These are phyloP conservation scores for Drosophila neonasuta DNA, from an alignment of 2,888 invertebrate species.

Conservation along the genomic window DNA sequence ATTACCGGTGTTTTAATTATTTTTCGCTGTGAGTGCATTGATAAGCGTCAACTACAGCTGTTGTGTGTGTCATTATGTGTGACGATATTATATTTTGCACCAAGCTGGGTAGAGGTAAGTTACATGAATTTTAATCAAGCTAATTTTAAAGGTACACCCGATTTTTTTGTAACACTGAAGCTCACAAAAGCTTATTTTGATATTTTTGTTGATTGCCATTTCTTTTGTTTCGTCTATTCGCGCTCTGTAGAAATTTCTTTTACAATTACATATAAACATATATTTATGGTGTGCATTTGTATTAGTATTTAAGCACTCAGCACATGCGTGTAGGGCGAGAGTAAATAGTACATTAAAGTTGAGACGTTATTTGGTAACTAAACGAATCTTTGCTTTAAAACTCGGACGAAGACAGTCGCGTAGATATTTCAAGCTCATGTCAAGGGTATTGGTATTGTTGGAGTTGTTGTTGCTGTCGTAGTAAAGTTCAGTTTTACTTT, in stretches of 20 bases:
- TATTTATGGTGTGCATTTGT: background rate
- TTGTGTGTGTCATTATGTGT: slow-evolving; percentile 29
- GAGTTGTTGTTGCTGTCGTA: slow-evolving; percentile 14
- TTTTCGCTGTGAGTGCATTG: slow-evolving; percentile 5
- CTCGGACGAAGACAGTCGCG: slow-evolving; percentile 4
- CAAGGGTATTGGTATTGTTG: slow-evolving; percentile 48
- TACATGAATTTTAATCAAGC: slow-evolving; percentile 3
- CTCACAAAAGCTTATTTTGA: slow-evolving; percentile 18
- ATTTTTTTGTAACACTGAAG: background rate
- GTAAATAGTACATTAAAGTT: background rate
- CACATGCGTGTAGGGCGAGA: slow-evolving; percentile 8
- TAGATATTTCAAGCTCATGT: slow-evolving; percentile 43
- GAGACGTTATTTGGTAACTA: slow-evolving; percentile 16
- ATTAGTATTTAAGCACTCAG: too few relatives aligned
- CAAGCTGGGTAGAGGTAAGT: slow-evolving; percentile 79
- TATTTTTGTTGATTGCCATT: slow-evolving; percentile 17
- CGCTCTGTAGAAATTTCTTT: slow-evolving; percentile 16
- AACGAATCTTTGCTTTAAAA: slow-evolving; percentile 20
- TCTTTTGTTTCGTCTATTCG: slow-evolving; percentile 30
- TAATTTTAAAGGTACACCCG: slow-evolving; percentile 2
- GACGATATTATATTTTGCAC: slow-evolving; percentile 62
- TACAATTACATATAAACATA: background rate
- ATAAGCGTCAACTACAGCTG: slow-evolving; percentile 3
- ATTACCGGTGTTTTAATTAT: slow-evolving; percentile 29
- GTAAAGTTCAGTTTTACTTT: slow-evolving; percentile 45